Base-by-base conservation (phyloP, 2,797 vertebrate species). In the Xenentodon cancila region DNA sequence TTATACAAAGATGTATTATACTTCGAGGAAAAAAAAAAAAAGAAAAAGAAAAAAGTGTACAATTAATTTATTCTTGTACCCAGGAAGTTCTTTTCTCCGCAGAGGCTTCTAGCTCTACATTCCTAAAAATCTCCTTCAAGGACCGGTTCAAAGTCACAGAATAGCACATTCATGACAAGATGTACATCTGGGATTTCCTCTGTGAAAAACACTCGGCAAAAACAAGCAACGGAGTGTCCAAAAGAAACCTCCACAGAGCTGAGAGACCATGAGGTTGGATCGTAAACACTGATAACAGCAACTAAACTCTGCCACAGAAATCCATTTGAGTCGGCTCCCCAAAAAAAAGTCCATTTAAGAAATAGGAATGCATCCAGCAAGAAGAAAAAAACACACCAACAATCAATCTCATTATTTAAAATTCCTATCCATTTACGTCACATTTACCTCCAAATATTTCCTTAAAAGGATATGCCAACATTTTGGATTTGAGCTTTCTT, bases 1-100 rank as follows among this genome's bases (percentile, higher is more conserved):
- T 46, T 5, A 30, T 32, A 20, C 53, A 55, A 51, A 44, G 20
- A 74, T 53, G 18, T 30, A 42, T 50, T 5, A 59, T 71, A 44
- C 67, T 27, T n/a, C 27, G 58, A 37, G 37, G 1, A 44, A 32
- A 55, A 9, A 53, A 68, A 32, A 55, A 9, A 53, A 68, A n/a
- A n/a, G n/a, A n/a, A n/a, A n/a, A n/a, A n/a, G n/a, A n/a, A n/a
- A n/a, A 21, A 44, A 70, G 58, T 53, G 5, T 25, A 25, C 25
- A 25, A 25, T 25, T 5, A 25, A 25, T 25, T 25, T 25, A 3
- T 65, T 52, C n/a, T 32, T 60, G 53, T 18, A 69, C 34, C 1
- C 19, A 47, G 19, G 2, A 54, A 54, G 21, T 13, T 7, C 8
- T 53, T 32, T 60, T 34, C 53, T 13, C n/a, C 56, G 48, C 22